Evolutionary conservation across 2,113 vertebrate genomes (phyloP).

Genomic region (Dipodomys stephensi): DNA sequence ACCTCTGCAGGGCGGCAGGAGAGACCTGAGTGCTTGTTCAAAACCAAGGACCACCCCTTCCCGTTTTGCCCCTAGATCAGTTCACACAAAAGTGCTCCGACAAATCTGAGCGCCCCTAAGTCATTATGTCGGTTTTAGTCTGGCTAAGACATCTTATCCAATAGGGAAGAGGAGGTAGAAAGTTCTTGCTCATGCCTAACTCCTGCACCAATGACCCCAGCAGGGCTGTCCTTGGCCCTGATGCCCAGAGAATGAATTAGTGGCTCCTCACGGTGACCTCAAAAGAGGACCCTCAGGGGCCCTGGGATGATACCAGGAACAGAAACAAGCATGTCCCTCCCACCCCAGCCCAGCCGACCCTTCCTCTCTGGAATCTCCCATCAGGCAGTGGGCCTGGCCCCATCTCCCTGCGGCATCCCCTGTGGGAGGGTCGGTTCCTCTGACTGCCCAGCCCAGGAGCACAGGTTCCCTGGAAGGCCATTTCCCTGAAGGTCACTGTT

Average conservation of each 20-base stretch:
- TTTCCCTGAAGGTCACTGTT: background rate
- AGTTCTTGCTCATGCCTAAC: background rate
- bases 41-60: background rate
- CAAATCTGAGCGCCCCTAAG: background rate
- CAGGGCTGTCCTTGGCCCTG: background rate
- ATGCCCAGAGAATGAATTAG: background rate
- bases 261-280: background rate
- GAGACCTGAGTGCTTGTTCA: background rate
- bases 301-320: background rate
- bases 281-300: rapidly evolving
- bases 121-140: background rate
- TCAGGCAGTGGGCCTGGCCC: too few species aligned
- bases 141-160: slow-evolving; percentile 1
- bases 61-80: background rate
- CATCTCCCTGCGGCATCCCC: too few species aligned
- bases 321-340: too few species aligned
- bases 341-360: too few species aligned
- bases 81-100: background rate
- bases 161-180: background rate
- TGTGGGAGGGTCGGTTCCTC: background rate
- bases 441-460: background rate
- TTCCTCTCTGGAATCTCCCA: too few species aligned
- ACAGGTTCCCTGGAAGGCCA: background rate
- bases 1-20: background rate
- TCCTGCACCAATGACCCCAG: background rate